Conservation (phyloP, 2,797 vertebrate genomes). For the Ficedula albicollis region DNA sequence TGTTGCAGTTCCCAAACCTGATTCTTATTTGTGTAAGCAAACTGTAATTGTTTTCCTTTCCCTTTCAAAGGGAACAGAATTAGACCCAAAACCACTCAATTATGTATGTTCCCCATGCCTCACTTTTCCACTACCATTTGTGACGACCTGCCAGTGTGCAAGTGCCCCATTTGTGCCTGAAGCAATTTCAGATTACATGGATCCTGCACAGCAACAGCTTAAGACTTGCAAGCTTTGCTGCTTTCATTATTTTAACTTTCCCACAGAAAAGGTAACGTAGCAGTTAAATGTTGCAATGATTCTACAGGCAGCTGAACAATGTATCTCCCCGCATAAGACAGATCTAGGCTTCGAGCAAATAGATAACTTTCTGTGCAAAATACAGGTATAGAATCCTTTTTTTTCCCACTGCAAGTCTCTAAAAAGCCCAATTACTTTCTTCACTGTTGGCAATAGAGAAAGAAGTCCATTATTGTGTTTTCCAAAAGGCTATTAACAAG, state of each 20-base stretch:
- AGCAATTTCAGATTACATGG: background rate
- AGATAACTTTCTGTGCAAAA: background rate
- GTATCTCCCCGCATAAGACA: background rate
- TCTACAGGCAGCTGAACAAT: background rate
- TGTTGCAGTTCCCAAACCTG: background rate
- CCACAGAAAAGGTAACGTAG: background rate
- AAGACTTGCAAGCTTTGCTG: background rate
- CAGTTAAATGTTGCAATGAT: background rate
- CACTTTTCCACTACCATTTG: background rate
- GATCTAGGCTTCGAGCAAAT: background rate
- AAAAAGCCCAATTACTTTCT: background rate
- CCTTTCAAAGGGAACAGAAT: background rate
- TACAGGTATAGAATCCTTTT: background rate
- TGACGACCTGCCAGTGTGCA: background rate
- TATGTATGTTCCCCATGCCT: background rate
- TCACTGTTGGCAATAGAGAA: background rate
- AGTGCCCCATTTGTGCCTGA: background rate
- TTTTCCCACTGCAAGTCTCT: background rate
- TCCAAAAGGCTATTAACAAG: background rate
- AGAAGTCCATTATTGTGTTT: background rate
- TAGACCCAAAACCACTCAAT: background rate
- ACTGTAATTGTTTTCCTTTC: conserved; percentile 15
- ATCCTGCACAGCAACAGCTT: background rate
- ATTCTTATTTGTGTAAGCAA: conserved; percentile 22
- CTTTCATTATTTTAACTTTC: background rate